Evolutionary conservation across 2,113 vertebrate genomes (phyloP), one percentile per base, ranked within the genome.

Genomic region (Neofelis nebulosa): DNA sequence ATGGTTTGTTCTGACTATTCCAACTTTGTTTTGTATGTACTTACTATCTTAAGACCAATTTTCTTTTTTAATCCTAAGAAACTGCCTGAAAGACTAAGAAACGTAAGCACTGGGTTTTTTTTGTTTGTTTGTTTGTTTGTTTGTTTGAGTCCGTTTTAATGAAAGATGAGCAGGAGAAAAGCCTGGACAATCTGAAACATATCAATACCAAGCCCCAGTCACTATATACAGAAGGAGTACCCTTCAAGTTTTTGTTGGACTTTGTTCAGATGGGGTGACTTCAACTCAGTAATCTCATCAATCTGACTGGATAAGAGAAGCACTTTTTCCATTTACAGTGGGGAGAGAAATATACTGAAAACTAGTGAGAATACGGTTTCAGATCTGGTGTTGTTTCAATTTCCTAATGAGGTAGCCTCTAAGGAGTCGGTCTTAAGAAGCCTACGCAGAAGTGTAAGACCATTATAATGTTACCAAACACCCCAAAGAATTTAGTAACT

Each of bases 51-150:
- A 27, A 96, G 19, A 83, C 21, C 23, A 91, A 63, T 74, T 87
- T 92, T 74, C 38, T 73, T 93, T 52, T 76, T 63, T 87, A 93
- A 84, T 73, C 48, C 80, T 66, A 50, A n/a, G 31, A 96, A 95
- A 74, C 23, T 88, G 38, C 25, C 36, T 45, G 15, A 81, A 73
- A 93, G 41, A 57, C 63, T 65, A 92, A 89, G 33, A 93, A 69
- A 50, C 16, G 48, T 29, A 83, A 89, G 18, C 73, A 89, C 31
- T 6, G 45, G 21, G 57, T 8, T 5, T 57, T 57, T 61, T 61
- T 23, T 14, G 14, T 50, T 61, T 19, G 19, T 57, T 55, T 16
- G 15, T 55, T 55, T 16, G 5, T 55, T 55, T 16, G 5, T 6
- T 61, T 61, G 50, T 48, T 93, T 85, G 63, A 9, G 78, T 69